A percentile compares a stretch with the other conserved stretches of the same genome.
Conservation (phyloP, 2,797 vertebrate genomes). For the Aselliscus stoliczkanus region DNA sequence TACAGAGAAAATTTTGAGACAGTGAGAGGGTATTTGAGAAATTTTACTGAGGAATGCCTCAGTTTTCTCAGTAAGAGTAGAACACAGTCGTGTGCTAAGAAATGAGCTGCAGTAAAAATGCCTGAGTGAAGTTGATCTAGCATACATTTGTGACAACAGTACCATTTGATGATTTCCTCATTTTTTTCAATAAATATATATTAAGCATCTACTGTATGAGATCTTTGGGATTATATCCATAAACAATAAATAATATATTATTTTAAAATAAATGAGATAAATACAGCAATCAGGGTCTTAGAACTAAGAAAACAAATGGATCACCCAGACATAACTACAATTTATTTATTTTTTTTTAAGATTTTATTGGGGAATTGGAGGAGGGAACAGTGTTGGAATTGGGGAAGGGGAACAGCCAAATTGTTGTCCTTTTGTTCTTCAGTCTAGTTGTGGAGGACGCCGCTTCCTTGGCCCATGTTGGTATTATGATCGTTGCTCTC, state of each 20-base stretch:
- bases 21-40: constrained; percentile 14
- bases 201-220: not conserved
- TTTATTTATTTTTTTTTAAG: too few relatives aligned
- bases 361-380: too few relatives aligned
- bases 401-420: too few relatives aligned
- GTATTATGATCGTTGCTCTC: too few relatives aligned
- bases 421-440: too few relatives aligned
- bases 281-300: not conserved
- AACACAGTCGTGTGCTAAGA: not conserved
- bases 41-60: not conserved
- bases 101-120: not conserved
- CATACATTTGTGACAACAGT: not conserved
- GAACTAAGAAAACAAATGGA: constrained; percentile 15
- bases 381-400: too few relatives aligned
- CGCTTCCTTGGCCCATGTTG: too few relatives aligned
- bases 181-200: not conserved
- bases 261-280: constrained; percentile 27
- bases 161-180: not conserved
- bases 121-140: not conserved
- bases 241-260: not conserved
- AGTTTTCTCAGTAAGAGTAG: not conserved
- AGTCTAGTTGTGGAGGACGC: too few relatives aligned
- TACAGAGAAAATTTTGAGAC: not conserved
- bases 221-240: not conserved
- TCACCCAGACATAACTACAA: not conserved